Percentiles rank a stretch among this genome's conserved stretches.
phyloP scores from a whole-genome alignment of 1,140 invertebrate genomes.

The Conus ventricosus region DNA sequence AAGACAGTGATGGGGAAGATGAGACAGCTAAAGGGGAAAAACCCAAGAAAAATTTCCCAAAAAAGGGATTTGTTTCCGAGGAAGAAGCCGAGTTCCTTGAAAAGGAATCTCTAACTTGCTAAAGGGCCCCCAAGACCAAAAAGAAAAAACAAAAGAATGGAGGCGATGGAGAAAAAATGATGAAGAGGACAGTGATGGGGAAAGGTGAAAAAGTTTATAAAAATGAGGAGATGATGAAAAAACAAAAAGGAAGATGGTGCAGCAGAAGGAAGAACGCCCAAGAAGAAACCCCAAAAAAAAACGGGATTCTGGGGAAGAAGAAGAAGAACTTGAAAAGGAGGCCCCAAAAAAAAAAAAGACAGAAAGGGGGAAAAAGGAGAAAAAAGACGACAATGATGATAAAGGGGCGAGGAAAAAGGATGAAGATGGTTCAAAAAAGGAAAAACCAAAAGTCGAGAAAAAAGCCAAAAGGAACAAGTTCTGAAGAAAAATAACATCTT shows the following conservation, averaged over 20 bases:
- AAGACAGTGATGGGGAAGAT: constrained; percentile 1
- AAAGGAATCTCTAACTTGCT: neutral
- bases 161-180: too few relatives aligned
- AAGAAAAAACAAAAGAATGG: too few relatives aligned
- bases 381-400: neutral
- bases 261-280: too few relatives aligned
- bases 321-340: neutral
- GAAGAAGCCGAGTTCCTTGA: neutral
- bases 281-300: neutral
- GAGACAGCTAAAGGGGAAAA: neutral
- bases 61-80: neutral
- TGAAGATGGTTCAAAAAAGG: neutral
- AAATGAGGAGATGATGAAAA: too few relatives aligned
- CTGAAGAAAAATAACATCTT: neutral
- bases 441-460: constrained; percentile 8
- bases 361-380: neutral
- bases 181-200: too few relatives aligned
- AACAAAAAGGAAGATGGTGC: too few relatives aligned
- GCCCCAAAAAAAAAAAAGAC: neutral
- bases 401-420: neutral
- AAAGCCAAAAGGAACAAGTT: neutral
- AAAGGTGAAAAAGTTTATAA: too few relatives aligned
- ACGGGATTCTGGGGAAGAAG: neutral
- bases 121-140: neutral
- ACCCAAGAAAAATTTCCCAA: neutral